Percentiles rank a stretch among this genome's conserved stretches.
Evolutionary conservation across 2,113 vertebrate species (phyloP).

Genomic region (Hippocampus zosterae): DNA sequence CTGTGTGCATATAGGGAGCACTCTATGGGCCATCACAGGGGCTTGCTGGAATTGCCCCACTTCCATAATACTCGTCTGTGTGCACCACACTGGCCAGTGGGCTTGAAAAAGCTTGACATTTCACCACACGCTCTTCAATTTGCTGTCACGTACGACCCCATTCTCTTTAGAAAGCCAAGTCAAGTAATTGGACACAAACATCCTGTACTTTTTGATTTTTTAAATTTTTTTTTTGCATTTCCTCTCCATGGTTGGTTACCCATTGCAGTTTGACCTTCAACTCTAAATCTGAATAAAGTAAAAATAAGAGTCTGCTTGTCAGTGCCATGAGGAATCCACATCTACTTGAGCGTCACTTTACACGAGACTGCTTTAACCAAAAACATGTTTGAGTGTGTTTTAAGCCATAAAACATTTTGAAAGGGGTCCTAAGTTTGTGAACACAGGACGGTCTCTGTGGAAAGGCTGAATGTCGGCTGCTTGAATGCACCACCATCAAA

Average conservation of each 20-base stretch:
- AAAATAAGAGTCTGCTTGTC: background rate
- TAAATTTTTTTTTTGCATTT: constrained; percentile 17
- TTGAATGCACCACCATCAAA: background rate
- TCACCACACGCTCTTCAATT: constrained; percentile 41
- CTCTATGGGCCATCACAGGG: constrained; percentile 61
- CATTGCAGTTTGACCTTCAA: constrained; percentile 23
- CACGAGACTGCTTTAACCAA: background rate
- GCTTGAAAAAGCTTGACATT: constrained; percentile 53
- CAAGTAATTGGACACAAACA: constrained; percentile 14
- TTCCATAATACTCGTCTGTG: constrained; percentile 61
- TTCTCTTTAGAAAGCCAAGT: constrained; percentile 19
- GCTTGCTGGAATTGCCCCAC: constrained; percentile 61
- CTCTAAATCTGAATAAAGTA: no score
- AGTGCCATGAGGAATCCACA: background rate
- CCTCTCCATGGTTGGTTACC: constrained; percentile 27
- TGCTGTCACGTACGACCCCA: constrained; percentile 31
- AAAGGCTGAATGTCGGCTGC: background rate
- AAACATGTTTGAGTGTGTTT: background rate
- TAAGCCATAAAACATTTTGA: background rate
- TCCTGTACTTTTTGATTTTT: constrained; percentile 13
- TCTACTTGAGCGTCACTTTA: background rate
- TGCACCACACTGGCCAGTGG: constrained; percentile 44
- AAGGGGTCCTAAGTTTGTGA: background rate
- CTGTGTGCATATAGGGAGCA: constrained; percentile 63
- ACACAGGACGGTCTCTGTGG: background rate